These are phyloP conservation scores for Orestias chungarensis DNA, from an alignment of 2,797 vertebrate species.

Conservation along the genomic window DNA sequence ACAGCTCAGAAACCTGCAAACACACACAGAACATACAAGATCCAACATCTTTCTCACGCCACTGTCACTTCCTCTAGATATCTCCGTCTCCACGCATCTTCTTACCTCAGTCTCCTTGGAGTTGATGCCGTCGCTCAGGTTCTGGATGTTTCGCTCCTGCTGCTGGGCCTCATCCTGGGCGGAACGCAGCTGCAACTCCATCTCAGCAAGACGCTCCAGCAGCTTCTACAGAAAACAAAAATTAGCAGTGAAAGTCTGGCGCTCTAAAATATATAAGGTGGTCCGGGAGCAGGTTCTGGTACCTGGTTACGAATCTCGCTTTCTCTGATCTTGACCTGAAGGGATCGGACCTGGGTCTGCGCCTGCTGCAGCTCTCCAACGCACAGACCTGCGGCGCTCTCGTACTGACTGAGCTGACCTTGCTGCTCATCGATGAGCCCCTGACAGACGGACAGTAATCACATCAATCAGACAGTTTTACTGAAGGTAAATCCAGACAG, in stretches of 20 bases:
- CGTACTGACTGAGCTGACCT: constrained; percentile 64
- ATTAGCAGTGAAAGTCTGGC: no score
- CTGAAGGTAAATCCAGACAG: background rate
- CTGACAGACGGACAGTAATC: constrained; percentile 63
- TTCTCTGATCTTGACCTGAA: constrained; percentile 84
- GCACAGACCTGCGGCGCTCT: constrained; percentile 70
- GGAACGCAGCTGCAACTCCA: constrained; percentile 84
- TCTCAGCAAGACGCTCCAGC: constrained; percentile 83
- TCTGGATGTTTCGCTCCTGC: constrained; percentile 84
- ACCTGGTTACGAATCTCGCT: constrained; percentile 88
- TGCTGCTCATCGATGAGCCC: constrained; percentile 75
- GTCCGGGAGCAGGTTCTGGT: constrained; percentile 14
- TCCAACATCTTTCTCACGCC: no score
- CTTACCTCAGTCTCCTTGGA: constrained; percentile 88
- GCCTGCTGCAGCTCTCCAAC: constrained; percentile 71
- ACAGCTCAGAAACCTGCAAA: constrained; percentile 86
- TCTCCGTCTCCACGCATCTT: background rate
- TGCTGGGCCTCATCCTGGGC: constrained; percentile 81
- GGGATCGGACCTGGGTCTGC: constrained; percentile 77
- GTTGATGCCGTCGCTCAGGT: constrained; percentile 79
- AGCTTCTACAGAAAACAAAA: constrained; percentile 84
- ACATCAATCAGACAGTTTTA: background rate
- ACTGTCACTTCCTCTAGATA: background rate
- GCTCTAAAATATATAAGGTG: no score
- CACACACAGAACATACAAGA: constrained; percentile 2